These are phyloP conservation scores for Diabrotica balteata DNA, from an alignment of 2,888 invertebrate genomes.

Conservation along the genomic window DNA sequence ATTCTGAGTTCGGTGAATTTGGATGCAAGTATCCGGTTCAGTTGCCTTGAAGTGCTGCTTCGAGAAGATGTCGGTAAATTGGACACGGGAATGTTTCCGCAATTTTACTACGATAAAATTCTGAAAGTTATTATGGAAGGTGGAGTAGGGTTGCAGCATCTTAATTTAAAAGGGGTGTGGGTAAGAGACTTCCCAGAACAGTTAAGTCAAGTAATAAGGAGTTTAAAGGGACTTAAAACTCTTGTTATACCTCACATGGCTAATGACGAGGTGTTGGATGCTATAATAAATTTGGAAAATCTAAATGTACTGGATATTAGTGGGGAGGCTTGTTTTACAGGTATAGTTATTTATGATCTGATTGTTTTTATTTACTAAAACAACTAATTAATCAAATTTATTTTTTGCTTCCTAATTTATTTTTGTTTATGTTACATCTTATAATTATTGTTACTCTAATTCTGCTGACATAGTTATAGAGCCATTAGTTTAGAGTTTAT, in stretches of 20 bases:
- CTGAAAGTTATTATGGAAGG: slow-evolving; percentile 70
- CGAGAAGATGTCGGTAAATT: slow-evolving; percentile 71
- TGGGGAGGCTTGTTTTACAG: slow-evolving; percentile 68
- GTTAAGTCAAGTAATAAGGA: slow-evolving; percentile 68
- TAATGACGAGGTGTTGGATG: slow-evolving; percentile 71
- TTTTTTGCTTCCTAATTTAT: no score
- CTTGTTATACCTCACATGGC: slow-evolving; percentile 75
- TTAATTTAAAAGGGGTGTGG: slow-evolving; percentile 78
- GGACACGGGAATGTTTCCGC: slow-evolving; percentile 74
- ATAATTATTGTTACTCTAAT: no score
- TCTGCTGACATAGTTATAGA: no score
- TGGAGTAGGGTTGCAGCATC: slow-evolving; percentile 68
- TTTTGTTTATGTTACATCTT: no score
- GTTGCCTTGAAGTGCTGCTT: slow-evolving; percentile 70
- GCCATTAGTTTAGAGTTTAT: no score
- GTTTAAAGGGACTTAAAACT: slow-evolving; percentile 67
- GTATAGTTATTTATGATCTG: not conserved
- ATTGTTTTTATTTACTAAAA: no score
- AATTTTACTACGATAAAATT: slow-evolving; percentile 74
- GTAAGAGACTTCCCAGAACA: slow-evolving; percentile 72
- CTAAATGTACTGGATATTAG: slow-evolving; percentile 72
- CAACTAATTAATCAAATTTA: no score
- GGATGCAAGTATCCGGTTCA: slow-evolving; percentile 72
- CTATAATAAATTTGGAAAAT: slow-evolving; percentile 65
- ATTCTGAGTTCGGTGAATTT: slow-evolving; percentile 72